Evolutionary conservation across 92 coral and sea anemone species (phyloP).

Genomic region (Desmophyllum pertusum): DNA sequence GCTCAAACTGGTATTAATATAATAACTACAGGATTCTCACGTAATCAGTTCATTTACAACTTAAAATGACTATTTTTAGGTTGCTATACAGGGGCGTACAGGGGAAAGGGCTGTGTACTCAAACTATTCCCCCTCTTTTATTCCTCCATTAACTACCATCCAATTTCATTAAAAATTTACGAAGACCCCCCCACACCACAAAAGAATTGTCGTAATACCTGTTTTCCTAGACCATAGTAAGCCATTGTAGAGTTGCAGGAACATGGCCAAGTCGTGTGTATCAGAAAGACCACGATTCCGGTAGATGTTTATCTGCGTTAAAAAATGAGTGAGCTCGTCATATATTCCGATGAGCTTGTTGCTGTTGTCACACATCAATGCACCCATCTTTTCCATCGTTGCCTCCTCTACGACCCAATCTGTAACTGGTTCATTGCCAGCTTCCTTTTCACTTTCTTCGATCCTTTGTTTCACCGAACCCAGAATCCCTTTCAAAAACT

Average conservation of each 20-base stretch:
- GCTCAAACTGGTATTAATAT: no score
- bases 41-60: no score
- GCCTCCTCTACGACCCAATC: conserved; percentile 33
- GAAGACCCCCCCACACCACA: no score
- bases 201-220: no score
- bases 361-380: conserved; percentile 29
- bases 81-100: no score
- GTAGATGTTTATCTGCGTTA: conserved; percentile 34
- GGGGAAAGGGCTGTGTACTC: no score
- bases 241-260: conserved; percentile 40
- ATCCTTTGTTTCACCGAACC: conserved; percentile 16
- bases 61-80: no score
- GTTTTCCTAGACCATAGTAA: conserved; percentile 36
- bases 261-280: conserved; percentile 43
- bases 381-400: conserved; percentile 36
- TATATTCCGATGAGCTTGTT: conserved; percentile 5
- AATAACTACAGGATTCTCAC: no score
- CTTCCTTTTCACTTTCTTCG: background rate
- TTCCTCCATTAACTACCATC: no score
- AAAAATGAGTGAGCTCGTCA: conserved; percentile 44
- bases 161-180: no score
- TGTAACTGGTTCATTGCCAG: background rate
- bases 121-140: no score
- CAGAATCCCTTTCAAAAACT: conserved; percentile 19
- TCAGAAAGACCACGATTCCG: conserved; percentile 16